Evolutionary conservation across 2,797 vertebrate species (phyloP).

Genomic region (Margarornis squamiger): DNA sequence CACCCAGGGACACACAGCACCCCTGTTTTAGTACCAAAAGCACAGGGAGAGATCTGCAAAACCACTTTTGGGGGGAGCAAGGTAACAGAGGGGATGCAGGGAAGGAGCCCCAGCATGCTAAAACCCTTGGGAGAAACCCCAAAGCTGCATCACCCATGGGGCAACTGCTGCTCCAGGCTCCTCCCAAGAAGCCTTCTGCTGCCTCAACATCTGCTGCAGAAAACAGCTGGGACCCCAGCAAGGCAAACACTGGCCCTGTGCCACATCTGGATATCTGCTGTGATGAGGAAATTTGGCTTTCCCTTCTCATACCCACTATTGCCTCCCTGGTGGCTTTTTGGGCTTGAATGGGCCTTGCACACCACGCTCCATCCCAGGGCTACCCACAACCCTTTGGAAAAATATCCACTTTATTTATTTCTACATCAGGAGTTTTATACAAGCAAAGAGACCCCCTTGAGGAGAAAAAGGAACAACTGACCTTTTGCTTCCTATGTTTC

Average conservation of each 20-base stretch:
- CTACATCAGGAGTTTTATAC: neutral
- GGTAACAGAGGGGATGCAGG: neutral
- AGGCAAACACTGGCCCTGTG: neutral
- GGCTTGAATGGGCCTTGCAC: neutral
- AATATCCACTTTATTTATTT: neutral
- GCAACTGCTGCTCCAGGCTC: neutral
- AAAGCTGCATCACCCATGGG: fast-evolving
- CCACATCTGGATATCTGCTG: neutral
- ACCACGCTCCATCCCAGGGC: fast-evolving
- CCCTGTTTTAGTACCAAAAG: neutral
- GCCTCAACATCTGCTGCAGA: neutral
- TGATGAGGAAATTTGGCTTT: neutral
- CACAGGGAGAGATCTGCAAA: neutral
- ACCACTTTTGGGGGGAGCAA: neutral
- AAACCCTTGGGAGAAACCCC: neutral
- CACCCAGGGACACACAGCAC: neutral
- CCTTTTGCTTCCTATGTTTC: neutral
- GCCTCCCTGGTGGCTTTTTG: neutral
- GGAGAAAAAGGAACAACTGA: neutral
- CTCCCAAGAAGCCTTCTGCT: neutral
- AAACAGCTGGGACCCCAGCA: neutral
- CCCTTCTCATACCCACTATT: neutral
- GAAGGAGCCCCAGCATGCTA: neutral
- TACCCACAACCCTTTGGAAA: neutral
- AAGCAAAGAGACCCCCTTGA: neutral